Evolutionary conservation across 2,797 vertebrate species (phyloP).

Genomic region (Melanotaenia pygmaea): DNA sequence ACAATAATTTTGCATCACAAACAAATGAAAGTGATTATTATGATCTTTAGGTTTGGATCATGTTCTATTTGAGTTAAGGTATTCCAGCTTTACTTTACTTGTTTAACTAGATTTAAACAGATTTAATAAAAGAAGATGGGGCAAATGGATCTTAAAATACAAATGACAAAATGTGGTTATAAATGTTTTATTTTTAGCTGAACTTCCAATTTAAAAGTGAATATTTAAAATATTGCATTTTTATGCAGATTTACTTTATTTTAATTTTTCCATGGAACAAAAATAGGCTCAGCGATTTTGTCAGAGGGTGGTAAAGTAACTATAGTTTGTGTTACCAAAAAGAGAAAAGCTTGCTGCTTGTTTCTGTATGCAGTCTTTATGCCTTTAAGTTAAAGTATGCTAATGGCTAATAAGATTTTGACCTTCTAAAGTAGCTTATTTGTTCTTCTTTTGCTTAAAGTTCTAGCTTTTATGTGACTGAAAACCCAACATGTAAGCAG

Average conservation of each 20-base stretch:
- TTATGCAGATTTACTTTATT: not conserved
- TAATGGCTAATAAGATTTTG: not conserved
- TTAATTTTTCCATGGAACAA: too few relatives aligned
- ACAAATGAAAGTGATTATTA: not conserved
- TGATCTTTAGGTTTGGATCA: not conserved
- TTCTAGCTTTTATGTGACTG: not conserved
- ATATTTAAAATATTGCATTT: not conserved
- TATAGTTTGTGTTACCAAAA: too few relatives aligned
- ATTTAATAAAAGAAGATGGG: too few relatives aligned
- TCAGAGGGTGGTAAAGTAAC: not conserved
- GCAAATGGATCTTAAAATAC: too few relatives aligned
- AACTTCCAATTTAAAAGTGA: not conserved
- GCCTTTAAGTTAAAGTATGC: not conserved
- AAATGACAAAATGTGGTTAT: not conserved
- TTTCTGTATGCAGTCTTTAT: not conserved
- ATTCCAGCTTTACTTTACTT: not conserved
- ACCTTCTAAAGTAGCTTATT: not conserved
- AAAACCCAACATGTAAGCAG: not conserved
- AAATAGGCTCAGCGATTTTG: not conserved
- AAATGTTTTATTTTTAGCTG: not conserved
- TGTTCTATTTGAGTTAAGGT: not conserved
- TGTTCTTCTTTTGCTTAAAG: too few relatives aligned
- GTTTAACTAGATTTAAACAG: too few relatives aligned
- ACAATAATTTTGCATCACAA: not conserved
- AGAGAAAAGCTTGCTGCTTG: not conserved